Evolutionary conservation across 2,797 vertebrate genomes (phyloP), one percentile per base, ranked within the genome.

Genomic region (Lepus townsendii): DNA sequence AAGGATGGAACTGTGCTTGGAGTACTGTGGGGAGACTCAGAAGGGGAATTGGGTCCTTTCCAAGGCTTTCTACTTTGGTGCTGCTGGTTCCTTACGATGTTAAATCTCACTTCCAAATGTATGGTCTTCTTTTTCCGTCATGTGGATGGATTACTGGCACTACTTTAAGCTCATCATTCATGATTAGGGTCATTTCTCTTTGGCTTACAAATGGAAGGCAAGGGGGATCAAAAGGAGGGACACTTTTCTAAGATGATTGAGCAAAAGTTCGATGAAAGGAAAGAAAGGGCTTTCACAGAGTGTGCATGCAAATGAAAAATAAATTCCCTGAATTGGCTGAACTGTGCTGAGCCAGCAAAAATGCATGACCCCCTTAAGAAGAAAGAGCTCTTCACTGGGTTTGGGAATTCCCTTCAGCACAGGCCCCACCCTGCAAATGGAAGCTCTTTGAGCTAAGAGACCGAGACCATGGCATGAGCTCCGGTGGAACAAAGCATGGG

Each of bases 151-250:
- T 50, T 72, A 12, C 60, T 50, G 77, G 60, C 22, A 12, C 13
- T 62, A 9, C 30, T 86, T 88, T 78, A 71, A 32, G 26, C 16
- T 60, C 76, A 50, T 30, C 73, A 62, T 57, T 93, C 19, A 7
- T 14, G 30, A 72, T 71, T 20, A 76, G 66, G 38, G 54, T 57
- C 17, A 30, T 72, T 79, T 93, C 91, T 52, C 83, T 83, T 79
- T 38, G 73, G 62, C 71, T 95, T 75, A 22, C 32, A 79, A 71
- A 47, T 82, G 73, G 60, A 90, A 75, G 66, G 68, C 77, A 69
- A 78, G 47, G 42, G 57, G 42, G 30, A 30, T 30, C 32, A 30
- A 60, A 94, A 54, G 77, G 57, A 68, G 24, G 14, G 77, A 47
- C 63, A 47, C 72, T 83, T 92, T 91, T 54, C 86, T 65, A 79